Percentiles rank a stretch among this genome's conserved stretches.
phyloP scores from a whole-genome alignment of 2,888 invertebrate genomes.

The Onchidella celtica region DNA sequence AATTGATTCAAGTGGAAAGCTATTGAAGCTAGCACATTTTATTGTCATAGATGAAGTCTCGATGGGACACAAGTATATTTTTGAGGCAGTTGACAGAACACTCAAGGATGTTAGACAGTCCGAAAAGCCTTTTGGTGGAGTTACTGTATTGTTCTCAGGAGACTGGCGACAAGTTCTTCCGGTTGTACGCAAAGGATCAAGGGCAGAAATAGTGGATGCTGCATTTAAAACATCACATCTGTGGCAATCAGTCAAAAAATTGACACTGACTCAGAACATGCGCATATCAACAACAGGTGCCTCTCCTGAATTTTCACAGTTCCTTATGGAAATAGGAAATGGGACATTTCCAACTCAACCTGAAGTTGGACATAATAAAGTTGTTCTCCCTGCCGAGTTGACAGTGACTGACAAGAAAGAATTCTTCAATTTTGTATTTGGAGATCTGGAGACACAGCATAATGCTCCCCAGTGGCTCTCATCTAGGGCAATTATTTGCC shows the following conservation, averaged over 20 bases:
- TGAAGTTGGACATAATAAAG: background rate
- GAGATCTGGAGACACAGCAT: background rate
- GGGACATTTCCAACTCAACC: background rate
- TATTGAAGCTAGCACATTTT: background rate
- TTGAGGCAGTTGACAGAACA: background rate
- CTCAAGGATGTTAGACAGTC: background rate
- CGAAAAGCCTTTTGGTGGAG: background rate
- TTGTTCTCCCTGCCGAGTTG: background rate
- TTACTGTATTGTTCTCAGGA: background rate
- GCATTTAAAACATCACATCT: background rate
- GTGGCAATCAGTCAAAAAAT: background rate
- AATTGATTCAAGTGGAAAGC: background rate
- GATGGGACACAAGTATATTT: background rate
- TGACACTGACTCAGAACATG: background rate
- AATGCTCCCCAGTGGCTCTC: background rate
- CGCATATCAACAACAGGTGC: background rate
- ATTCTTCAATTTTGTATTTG: background rate
- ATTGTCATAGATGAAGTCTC: constrained; percentile 6
- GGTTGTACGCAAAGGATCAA: background rate
- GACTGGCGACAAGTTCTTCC: background rate
- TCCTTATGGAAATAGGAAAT: background rate
- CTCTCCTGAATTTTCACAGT: background rate
- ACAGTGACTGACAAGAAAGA: background rate
- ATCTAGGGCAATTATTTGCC: background rate
- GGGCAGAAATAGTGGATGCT: background rate